Evolutionary conservation across 2,797 vertebrate genomes (phyloP).

Genomic region (Cyprinodon diabolis): DNA sequence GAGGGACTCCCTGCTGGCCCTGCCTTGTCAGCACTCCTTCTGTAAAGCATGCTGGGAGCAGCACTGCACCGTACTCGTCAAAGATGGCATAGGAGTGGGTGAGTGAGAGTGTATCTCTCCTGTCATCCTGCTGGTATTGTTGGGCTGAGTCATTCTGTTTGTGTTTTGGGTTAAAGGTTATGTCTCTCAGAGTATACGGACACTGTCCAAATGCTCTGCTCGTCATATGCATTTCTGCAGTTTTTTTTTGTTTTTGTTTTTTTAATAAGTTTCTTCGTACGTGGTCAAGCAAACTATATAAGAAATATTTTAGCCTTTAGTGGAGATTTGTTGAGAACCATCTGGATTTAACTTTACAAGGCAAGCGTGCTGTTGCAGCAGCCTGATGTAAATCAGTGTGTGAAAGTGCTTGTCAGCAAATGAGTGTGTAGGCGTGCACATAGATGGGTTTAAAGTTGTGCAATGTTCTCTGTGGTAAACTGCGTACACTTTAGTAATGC

Average conservation of each 20-base stretch:
- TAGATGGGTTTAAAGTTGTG: conserved; percentile 15
- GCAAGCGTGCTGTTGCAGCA: conserved; percentile 13
- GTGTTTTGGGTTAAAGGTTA: conserved; percentile 7
- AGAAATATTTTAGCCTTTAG: conserved; percentile 7
- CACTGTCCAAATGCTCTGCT: conserved; percentile 1
- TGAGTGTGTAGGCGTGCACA: conserved; percentile 46
- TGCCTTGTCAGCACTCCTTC: conserved; percentile 98
- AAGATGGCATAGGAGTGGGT: conserved; percentile 97
- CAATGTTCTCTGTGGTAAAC: not conserved
- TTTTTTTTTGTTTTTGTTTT: too few species aligned
- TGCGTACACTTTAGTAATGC: not conserved
- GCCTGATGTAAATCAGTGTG: conserved; percentile 9
- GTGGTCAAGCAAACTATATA: conserved; percentile 4
- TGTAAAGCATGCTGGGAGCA: conserved; percentile 99
- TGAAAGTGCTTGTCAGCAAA: conserved; percentile 41
- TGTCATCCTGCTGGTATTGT: conserved; percentile 30
- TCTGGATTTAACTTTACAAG: conserved; percentile 26
- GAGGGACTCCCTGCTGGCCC: conserved; percentile 91
- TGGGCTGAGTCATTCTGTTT: conserved; percentile 33
- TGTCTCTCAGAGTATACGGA: not conserved
- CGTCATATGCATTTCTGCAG: not conserved
- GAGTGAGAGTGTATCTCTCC: conserved; percentile 66
- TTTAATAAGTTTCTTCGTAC: conserved; percentile 12
- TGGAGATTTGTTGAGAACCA: conserved; percentile 29
- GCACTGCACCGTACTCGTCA: conserved; percentile 97